Conservation (phyloP, 2,113 vertebrate genomes). For the Sitta europaea region DNA sequence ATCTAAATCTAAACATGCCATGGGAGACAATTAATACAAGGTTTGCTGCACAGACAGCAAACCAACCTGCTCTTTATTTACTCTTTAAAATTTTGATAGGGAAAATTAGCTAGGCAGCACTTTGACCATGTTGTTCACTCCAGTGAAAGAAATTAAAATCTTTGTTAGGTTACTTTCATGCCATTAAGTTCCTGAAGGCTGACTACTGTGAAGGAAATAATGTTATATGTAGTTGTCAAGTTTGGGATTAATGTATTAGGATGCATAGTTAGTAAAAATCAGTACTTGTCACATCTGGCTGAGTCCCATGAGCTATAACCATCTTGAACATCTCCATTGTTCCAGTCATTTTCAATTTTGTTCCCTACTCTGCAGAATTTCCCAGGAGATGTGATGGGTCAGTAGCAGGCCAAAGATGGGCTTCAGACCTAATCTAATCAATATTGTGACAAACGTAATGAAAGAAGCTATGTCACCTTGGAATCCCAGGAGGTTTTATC, state of each 20-base stretch:
- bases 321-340: not conserved
- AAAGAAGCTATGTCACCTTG: constrained; percentile 23
- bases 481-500: constrained; percentile 11
- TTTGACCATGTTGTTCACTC: not conserved
- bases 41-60: not conserved
- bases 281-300: not conserved
- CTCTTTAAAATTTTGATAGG: not conserved
- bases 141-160: not conserved
- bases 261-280: not conserved
- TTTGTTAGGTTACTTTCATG: not conserved
- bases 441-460: constrained; percentile 32
- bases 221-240: not conserved
- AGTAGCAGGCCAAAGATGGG: constrained; percentile 11
- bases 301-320: not conserved
- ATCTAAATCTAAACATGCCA: not conserved
- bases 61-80: not conserved
- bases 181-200: not conserved
- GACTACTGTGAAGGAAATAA: not conserved
- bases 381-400: constrained; percentile 26
- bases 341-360: not conserved
- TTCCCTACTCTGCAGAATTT: constrained; percentile 25
- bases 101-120: not conserved
- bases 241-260: not conserved
- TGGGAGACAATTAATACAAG: not conserved
- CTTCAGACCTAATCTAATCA: constrained; percentile 46